Base-by-base conservation (phyloP, 64 coral and sea anemone species). In the Exaiptasia diaphana region DNA sequence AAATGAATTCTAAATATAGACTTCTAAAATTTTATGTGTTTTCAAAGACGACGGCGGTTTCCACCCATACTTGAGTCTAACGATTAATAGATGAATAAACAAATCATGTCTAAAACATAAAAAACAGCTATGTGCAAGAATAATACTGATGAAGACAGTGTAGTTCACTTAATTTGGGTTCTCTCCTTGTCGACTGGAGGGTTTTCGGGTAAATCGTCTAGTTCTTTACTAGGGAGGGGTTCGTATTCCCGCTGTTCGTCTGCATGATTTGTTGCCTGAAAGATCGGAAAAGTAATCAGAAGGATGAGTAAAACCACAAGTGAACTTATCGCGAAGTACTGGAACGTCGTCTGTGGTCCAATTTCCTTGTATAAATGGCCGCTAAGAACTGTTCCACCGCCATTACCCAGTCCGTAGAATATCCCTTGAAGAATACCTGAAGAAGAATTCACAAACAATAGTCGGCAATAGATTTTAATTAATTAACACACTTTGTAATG, bases 361-460 rank as follows among this genome's bases (percentile, higher is more conserved):
- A 83, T 75, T 14, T 72, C 25, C 13, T 97, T 68, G 14, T 88
- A 87, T 22, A 97, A 26, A 58, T 48, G 54, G 9, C 94, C 94
- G 18, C 94, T 80, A 67, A 85, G 40, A 50, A 97, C 83, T 64
- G 94, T 91, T 21, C 94, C 94, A 20, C 89, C 85, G 11, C 94
- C 94, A 68, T 91, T 97, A 0, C 94, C 94, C 9, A 97, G 78
- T 12, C 94, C 94, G 82, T 88, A 97, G 75, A 92, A 97, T 32
- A 92, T 57, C 15, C 77, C 94, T 73, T 97, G 94, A 8, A 97
- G 89, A 38, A 97, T 92, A 18, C 93, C 93, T 97, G 38, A 9
- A 74, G 38, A 68, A 56, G 27, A 56, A 56, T 0, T 23, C n/a
- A 7, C 5, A 15, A n/a, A n/a, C n/a, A n/a, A n/a, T n/a, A 13